These are phyloP conservation scores for Endotricha flammealis DNA, from an alignment of 2,888 invertebrate genomes.

Conservation along the genomic window DNA sequence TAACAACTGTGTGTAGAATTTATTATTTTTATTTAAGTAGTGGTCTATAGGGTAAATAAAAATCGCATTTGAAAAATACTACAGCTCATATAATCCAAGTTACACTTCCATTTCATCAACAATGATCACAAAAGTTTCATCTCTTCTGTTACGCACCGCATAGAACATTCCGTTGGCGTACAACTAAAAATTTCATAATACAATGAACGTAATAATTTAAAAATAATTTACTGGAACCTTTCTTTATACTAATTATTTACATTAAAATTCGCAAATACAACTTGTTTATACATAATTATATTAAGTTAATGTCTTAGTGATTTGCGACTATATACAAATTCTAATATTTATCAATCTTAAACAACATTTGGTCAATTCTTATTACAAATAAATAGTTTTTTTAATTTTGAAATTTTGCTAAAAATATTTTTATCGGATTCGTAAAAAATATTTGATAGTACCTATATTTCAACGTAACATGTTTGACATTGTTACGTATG, in stretches of 20 bases:
- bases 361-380: constrained; percentile 76
- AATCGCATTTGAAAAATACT: constrained; percentile 62
- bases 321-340: constrained; percentile 51
- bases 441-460: constrained; percentile 32
- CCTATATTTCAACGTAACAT: constrained; percentile 3
- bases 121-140: constrained; percentile 73
- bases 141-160: constrained; percentile 68
- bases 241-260: constrained; percentile 53
- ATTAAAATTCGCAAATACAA: constrained; percentile 72
- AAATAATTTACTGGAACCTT: constrained; percentile 65
- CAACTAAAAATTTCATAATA: constrained; percentile 48
- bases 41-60: constrained; percentile 34
- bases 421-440: constrained; percentile 30
- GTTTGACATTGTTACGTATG: constrained; percentile 4
- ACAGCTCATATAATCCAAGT: constrained; percentile 77
- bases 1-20: neutral
- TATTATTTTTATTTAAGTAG: neutral
- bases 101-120: constrained; percentile 74
- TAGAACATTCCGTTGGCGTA: constrained; percentile 66
- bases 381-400: constrained; percentile 53
- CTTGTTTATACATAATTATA: constrained; percentile 59
- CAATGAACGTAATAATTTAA: constrained; percentile 50
- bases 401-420: constrained; percentile 37
- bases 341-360: constrained; percentile 56
- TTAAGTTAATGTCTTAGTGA: constrained; percentile 51